Evolutionary conservation across 2,888 invertebrate genomes (phyloP).

Genomic region (Deroplatys truncata): DNA sequence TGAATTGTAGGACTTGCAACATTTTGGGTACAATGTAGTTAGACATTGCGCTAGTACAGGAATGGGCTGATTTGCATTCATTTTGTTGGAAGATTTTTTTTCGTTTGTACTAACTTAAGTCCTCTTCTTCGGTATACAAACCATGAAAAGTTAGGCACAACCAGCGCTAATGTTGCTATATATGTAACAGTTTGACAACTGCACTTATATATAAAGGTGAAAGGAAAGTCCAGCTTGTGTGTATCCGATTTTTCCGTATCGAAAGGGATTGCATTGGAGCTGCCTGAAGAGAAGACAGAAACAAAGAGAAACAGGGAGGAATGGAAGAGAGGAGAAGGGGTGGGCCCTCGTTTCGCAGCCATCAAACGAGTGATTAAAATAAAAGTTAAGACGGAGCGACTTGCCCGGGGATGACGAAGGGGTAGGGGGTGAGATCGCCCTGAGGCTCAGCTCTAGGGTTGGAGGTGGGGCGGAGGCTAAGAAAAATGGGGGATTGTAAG

Average conservation of each 20-base stretch:
- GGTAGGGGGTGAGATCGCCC: slow-evolving; percentile 18
- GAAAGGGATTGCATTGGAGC: not conserved
- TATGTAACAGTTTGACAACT: too few species aligned
- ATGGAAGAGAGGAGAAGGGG: not conserved
- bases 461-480: slow-evolving; percentile 8
- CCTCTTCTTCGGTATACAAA: too few species aligned
- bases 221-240: not conserved
- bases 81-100: too few species aligned
- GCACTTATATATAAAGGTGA: too few species aligned
- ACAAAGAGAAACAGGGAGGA: not conserved
- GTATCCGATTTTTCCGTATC: not conserved
- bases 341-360: not conserved
- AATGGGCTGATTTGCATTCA: too few species aligned
- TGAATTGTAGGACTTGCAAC: too few species aligned
- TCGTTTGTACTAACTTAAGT: too few species aligned
- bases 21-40: too few species aligned
- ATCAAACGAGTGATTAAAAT: slow-evolving; percentile 28
- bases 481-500: not conserved
- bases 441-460: not conserved
- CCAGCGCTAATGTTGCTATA: too few species aligned
- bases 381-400: slow-evolving; percentile 27
- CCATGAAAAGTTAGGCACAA: too few species aligned
- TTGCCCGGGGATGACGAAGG: slow-evolving; percentile 1
- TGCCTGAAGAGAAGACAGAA: not conserved
- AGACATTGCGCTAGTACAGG: too few species aligned